Evolutionary conservation across 2,888 invertebrate species (phyloP).

Genomic region (Cephus nigrinus): DNA sequence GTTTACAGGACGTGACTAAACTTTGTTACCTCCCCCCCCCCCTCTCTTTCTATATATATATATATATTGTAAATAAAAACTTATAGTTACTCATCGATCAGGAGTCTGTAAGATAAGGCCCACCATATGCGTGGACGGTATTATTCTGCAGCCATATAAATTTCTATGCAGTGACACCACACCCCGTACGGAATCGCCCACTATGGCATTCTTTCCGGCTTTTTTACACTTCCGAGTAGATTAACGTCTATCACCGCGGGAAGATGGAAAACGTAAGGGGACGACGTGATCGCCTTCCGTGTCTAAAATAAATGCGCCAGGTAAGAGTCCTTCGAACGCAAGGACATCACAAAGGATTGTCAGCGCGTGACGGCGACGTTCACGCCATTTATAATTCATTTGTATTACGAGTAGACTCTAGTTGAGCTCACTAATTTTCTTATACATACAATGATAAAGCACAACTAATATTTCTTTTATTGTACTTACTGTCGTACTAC

Average conservation of each 20-base stretch:
- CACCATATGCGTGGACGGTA: not conserved
- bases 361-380: not conserved
- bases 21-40: not conserved
- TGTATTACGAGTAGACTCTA: not conserved
- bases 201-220: not conserved
- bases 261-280: not conserved
- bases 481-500: not conserved
- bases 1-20: not conserved
- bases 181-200: not conserved
- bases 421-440: not conserved
- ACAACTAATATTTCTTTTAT: not conserved
- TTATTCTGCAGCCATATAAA: not conserved
- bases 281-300: slow-evolving; percentile 1
- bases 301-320: not conserved
- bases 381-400: not conserved
- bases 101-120: not conserved
- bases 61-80: not conserved
- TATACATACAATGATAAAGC: not conserved
- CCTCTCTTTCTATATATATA: not conserved
- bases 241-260: not conserved
- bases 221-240: not conserved
- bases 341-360: slow-evolving; percentile 12
- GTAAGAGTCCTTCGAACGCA: slow-evolving; percentile 21
- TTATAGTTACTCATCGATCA: not conserved
- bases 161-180: not conserved